These are phyloP conservation scores for Apamea monoglypha DNA, from an alignment of 2,888 invertebrate genomes.

Conservation along the genomic window DNA sequence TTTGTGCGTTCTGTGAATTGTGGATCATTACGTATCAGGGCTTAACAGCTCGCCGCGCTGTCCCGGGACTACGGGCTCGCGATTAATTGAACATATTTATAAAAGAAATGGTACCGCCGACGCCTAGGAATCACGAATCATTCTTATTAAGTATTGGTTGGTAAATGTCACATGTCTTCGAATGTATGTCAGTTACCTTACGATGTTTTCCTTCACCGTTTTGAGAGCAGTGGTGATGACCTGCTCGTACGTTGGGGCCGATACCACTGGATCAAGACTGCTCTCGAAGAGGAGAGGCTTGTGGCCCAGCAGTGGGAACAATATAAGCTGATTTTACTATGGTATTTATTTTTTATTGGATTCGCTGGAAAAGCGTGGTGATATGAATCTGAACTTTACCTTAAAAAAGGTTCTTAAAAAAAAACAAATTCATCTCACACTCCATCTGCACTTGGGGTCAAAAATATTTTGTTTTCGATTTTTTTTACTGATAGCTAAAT, in stretches of 20 bases:
- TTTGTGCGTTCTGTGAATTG: conserved; percentile 41
- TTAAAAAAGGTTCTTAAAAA: no score
- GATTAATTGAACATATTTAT: conserved; percentile 62
- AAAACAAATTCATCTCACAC: conserved; percentile 7
- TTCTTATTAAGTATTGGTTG: not conserved
- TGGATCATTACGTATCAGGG: conserved; percentile 56
- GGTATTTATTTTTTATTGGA: not conserved
- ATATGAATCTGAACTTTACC: not conserved
- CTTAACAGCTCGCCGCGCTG: conserved; percentile 40
- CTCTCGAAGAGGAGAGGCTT: no score
- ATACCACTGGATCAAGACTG: no score
- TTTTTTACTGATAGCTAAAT: not conserved
- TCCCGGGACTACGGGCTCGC: conserved; percentile 19
- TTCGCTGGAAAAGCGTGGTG: not conserved
- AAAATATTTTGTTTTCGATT: not conserved
- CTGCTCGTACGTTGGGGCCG: no score
- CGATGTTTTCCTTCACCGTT: not conserved
- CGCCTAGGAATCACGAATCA: conserved; percentile 11
- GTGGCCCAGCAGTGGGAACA: no score
- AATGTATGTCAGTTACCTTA: not conserved
- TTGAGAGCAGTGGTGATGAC: not conserved
- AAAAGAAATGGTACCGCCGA: conserved; percentile 40
- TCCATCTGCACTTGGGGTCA: not conserved
- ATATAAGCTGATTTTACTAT: no score
- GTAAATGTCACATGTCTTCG: not conserved